Evolutionary conservation across 1,140 invertebrate species (phyloP).

Genomic region (Sitodiplosis mosellana): DNA sequence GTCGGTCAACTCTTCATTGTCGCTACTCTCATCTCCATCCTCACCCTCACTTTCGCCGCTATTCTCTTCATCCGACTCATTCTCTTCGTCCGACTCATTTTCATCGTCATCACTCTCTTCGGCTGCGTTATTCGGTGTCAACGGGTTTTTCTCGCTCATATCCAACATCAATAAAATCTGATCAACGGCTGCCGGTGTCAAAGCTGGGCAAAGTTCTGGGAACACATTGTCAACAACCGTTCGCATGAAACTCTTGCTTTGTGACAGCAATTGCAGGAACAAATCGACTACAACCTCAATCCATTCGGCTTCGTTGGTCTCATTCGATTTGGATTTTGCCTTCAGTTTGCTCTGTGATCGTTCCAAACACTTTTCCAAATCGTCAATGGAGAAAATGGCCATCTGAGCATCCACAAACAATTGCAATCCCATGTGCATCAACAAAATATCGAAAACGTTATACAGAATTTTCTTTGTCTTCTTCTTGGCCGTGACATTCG

Average conservation of each 20-base stretch:
- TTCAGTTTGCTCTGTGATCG: slow-evolving; percentile 31
- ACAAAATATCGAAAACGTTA: slow-evolving; percentile 42
- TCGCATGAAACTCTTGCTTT: slow-evolving; percentile 44
- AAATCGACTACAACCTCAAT: slow-evolving; percentile 62
- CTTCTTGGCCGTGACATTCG: slow-evolving; percentile 23
- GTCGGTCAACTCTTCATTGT: slow-evolving; percentile 20
- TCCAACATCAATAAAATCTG: slow-evolving; percentile 57
- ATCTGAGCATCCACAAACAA: slow-evolving; percentile 47
- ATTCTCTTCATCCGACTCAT: slow-evolving; percentile 2
- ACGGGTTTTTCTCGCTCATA: slow-evolving; percentile 38
- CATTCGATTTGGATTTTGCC: slow-evolving; percentile 9
- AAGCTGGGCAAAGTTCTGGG: slow-evolving; percentile 44
- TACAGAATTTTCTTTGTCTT: slow-evolving; percentile 25
- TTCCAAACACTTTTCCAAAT: slow-evolving; percentile 47
- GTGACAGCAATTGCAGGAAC: slow-evolving; percentile 48
- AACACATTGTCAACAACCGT: slow-evolving; percentile 51
- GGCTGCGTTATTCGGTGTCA: slow-evolving; percentile 28
- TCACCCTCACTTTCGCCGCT: slow-evolving; percentile 15
- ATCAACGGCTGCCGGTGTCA: slow-evolving; percentile 43
- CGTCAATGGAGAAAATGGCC: slow-evolving; percentile 41
- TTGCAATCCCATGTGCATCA: slow-evolving; percentile 50
- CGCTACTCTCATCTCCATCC: slow-evolving; percentile 12
- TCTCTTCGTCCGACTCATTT: slow-evolving; percentile 15
- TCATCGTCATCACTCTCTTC: slow-evolving; percentile 22
- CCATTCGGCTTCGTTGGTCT: slow-evolving; percentile 46